Evolutionary conservation across 2,888 invertebrate species (phyloP), one percentile per base, ranked within the genome.

Genomic region (Dynastes tityus): DNA sequence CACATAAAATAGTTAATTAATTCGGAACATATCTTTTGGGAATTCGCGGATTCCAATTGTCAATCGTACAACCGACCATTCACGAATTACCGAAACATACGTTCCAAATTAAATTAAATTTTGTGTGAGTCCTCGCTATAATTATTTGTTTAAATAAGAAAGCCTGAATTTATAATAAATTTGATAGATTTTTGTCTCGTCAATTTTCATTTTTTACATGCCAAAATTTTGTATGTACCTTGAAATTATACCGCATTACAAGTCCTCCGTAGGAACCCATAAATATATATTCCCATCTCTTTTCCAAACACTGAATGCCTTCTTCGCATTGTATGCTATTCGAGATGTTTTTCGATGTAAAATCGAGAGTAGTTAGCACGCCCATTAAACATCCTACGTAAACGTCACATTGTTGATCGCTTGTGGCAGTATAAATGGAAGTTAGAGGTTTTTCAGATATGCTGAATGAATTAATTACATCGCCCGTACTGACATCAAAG

Each of bases 271-370:
- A 91, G 0, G 94, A 94, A 61, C 95, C 95, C 49, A 95, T 91
- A 84, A 92, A 95, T 53, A 95, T 90, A 4, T 91, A 91, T 81
- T 92, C 92, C 95, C 95, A 95, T 0, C 92, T 91, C 40, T 92
- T 89, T 82, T 95, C 95, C 91, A 95, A 93, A 22, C 95, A 94
- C 85, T 95, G 95, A 80, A 95, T 90, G 0, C 94, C 92, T 84
- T 92, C 92, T 5, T 91, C 89, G 1, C 93, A 88, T 81, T 90
- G 89, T 80, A 90, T 90, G 61, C 90, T 90, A 1, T 90, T 89
- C 2, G 91, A 89, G 76, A 91, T 89, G 83, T 91, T 90, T 77
- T 89, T 83, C 0, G 91, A 91, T 84, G 90, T 89, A 79, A 92
- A 90, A 85, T 92, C 91, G 82, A 92, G 92, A 83, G 92, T 91